These are phyloP conservation scores for Bruchidius siliquastri DNA, from an alignment of 2,888 invertebrate genomes.

Conservation along the genomic window DNA sequence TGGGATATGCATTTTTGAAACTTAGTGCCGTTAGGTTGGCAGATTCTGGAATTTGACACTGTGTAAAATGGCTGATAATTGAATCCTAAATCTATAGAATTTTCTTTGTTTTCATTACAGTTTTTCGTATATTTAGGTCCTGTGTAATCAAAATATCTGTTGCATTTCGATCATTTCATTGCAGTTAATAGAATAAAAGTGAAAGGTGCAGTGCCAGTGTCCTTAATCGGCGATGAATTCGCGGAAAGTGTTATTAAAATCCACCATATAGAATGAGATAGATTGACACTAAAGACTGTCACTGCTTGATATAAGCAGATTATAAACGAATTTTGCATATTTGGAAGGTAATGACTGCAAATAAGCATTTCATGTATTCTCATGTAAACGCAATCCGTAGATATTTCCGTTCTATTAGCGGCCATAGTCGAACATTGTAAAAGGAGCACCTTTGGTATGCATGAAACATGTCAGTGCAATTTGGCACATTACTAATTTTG, in stretches of 20 bases:
- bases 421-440: not conserved
- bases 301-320: constrained; percentile 35
- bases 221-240: constrained; percentile 22
- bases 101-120: constrained; percentile 49
- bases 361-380: not conserved
- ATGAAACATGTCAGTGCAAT: constrained; percentile 43
- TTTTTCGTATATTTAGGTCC: constrained; percentile 40
- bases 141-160: constrained; percentile 17
- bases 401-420: not conserved
- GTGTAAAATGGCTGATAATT: constrained; percentile 46
- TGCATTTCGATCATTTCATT: constrained; percentile 11
- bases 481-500: constrained; percentile 41
- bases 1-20: not conserved
- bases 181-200: constrained; percentile 10
- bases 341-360: constrained; percentile 37
- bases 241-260: constrained; percentile 40
- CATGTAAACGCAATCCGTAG: not conserved
- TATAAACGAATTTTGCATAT: constrained; percentile 36
- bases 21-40: constrained; percentile 32
- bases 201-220: constrained; percentile 16
- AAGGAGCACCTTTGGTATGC: constrained; percentile 31
- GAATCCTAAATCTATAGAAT: constrained; percentile 41
- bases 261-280: constrained; percentile 44
- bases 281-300: constrained; percentile 44
- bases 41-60: constrained; percentile 48